phyloP scores from a whole-genome alignment of 2,797 vertebrate genomes.

The Lutjanus campechanus region DNA sequence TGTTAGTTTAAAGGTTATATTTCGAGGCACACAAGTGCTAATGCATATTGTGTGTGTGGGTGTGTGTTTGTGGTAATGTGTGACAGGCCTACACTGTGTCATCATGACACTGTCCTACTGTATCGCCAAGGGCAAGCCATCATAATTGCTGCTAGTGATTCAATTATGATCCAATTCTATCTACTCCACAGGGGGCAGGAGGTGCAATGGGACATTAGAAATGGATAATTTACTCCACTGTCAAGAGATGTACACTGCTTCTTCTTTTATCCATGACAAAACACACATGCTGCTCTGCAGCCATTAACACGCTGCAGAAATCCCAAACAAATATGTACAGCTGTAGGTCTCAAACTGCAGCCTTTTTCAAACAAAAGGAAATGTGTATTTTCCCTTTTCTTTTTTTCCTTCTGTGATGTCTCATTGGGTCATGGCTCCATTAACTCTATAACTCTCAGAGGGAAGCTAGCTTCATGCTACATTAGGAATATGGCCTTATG shows the following conservation, averaged over 20 bases:
- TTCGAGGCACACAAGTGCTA: constrained; percentile 5
- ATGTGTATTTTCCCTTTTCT: constrained; percentile 43
- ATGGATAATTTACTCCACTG: constrained; percentile 75
- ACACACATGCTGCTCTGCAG: constrained; percentile 41
- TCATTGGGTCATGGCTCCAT: constrained; percentile 71
- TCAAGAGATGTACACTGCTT: constrained; percentile 54
- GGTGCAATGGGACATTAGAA: constrained; percentile 69
- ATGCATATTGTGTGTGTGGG: constrained; percentile 12
- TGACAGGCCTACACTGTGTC: constrained; percentile 32
- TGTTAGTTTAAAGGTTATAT: constrained; percentile 29
- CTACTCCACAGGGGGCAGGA: constrained; percentile 66
- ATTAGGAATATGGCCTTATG: constrained; percentile 69
- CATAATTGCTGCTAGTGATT: constrained; percentile 78
- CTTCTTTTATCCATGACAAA: constrained; percentile 54
- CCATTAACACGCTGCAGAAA: constrained; percentile 29
- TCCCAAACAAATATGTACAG: constrained; percentile 33
- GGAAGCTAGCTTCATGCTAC: constrained; percentile 70
- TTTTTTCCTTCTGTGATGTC: constrained; percentile 38
- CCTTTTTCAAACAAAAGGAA: constrained; percentile 39
- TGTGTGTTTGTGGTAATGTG: constrained; percentile 33
- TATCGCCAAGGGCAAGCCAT: constrained; percentile 72
- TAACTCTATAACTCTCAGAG: constrained; percentile 71
- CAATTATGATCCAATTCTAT: constrained; percentile 80
- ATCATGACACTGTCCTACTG: constrained; percentile 54
- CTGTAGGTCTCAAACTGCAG: constrained; percentile 24